These are phyloP conservation scores for Hemichromis elongatus DNA, from an alignment of 2,113 vertebrate species.

Conservation along the genomic window DNA sequence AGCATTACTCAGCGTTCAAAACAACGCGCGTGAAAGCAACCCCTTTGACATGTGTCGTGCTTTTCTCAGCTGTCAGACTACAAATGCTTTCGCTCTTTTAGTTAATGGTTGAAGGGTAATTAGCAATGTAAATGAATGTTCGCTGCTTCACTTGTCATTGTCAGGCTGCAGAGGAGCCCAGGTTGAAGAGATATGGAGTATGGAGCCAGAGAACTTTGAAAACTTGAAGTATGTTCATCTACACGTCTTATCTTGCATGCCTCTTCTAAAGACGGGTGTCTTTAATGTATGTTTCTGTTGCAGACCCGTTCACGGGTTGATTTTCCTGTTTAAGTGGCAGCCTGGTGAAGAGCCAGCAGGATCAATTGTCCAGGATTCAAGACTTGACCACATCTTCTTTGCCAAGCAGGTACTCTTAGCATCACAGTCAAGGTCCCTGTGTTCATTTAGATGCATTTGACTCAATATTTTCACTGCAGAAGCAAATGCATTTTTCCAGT, in stretches of 20 bases:
- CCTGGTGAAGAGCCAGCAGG: constrained; percentile 97
- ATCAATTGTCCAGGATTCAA: constrained; percentile 95
- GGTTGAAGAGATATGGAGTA: constrained; percentile 98
- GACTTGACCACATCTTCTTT: constrained; percentile 96
- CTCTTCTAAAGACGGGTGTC: background rate
- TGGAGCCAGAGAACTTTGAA: constrained; percentile 97
- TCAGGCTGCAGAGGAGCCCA: constrained; percentile 94
- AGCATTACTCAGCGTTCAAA: constrained; percentile 70
- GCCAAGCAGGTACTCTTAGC: constrained; percentile 85
- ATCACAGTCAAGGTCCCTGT: background rate
- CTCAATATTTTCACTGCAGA: background rate
- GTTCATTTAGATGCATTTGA: background rate
- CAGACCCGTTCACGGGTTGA: constrained; percentile 96
- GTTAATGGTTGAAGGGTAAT: background rate
- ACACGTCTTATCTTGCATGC: background rate
- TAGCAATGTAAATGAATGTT: background rate
- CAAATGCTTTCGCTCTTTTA: rapidly evolving
- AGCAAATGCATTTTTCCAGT: background rate
- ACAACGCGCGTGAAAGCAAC: constrained; percentile 34
- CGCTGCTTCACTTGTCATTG: background rate
- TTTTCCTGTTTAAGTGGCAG: constrained; percentile 99
- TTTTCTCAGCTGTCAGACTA: background rate
- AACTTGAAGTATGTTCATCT: constrained; percentile 85
- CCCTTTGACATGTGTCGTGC: background rate
- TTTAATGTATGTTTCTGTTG: constrained; percentile 16